A percentile compares a stretch with the other conserved stretches of the same genome.
These are phyloP conservation scores for Litocranius walleri DNA, from an alignment of 2,113 vertebrate species.

Conservation along the genomic window DNA sequence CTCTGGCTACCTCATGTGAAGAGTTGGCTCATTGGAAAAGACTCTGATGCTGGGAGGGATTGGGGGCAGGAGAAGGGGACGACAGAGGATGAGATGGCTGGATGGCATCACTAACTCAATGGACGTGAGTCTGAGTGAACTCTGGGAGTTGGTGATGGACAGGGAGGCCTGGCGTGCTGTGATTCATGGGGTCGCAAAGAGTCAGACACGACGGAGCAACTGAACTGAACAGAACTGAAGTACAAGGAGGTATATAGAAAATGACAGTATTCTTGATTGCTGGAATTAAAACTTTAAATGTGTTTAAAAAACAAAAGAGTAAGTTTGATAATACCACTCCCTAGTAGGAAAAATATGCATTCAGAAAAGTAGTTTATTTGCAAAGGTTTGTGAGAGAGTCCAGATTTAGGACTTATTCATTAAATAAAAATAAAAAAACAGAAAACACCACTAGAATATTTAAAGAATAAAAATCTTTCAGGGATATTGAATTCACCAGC, in stretches of 20 bases:
- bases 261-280: constrained; percentile 8
- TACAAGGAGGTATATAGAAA: not conserved
- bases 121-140: no score
- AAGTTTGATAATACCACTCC: not conserved
- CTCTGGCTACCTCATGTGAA: no score
- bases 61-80: no score
- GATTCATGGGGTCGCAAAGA: no score
- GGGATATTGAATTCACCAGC: not conserved
- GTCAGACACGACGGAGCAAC: no score
- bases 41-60: no score
- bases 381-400: not conserved
- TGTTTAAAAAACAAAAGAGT: constrained; percentile 17
- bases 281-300: constrained; percentile 12
- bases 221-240: not conserved
- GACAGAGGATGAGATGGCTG: no score
- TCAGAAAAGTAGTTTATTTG: not conserved
- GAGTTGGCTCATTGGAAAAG: no score
- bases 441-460: not conserved
- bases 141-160: no score
- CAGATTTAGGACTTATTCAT: not conserved
- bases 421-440: not conserved
- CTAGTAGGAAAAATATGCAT: not conserved
- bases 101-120: no score
- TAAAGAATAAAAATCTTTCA: not conserved
- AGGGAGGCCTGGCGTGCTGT: no score